Conservation (phyloP, 2,797 vertebrate genomes). For the Oreortyx pictus region DNA sequence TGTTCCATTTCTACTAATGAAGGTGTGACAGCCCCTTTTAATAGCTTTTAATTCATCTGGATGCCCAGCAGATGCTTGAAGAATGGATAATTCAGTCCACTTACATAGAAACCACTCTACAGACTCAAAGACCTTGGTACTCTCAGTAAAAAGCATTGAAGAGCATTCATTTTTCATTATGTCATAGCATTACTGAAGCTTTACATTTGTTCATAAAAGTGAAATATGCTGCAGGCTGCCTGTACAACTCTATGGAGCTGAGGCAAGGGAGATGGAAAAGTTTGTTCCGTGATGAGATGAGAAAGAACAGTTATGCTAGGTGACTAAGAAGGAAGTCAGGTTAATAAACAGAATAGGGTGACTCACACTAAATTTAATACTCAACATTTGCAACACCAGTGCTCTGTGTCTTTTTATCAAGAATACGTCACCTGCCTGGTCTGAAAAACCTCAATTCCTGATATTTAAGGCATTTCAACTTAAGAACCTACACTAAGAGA, state of each 20-base stretch:
- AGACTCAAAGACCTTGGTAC: neutral
- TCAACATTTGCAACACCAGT: neutral
- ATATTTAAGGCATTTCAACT: neutral
- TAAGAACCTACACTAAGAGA: neutral
- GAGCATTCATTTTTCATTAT: neutral
- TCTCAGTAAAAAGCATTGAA: neutral
- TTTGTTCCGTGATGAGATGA: neutral
- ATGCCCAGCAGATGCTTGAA: neutral
- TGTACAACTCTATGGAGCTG: neutral
- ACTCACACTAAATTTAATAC: slow-evolving; percentile 6
- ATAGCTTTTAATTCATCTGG: neutral
- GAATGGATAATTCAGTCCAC: neutral
- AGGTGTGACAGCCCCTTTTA: neutral
- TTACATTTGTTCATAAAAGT: neutral
- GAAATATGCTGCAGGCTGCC: neutral
- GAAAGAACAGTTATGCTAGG: neutral
- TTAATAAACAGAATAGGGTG: slow-evolving; percentile 9
- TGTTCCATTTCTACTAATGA: neutral
- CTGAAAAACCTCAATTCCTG: neutral
- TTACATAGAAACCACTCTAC: neutral
- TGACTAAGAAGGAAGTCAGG: slow-evolving; percentile 45
- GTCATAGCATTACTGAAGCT: neutral
- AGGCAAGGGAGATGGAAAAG: neutral
- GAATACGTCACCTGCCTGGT: neutral
- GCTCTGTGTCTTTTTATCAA: neutral